Evolutionary conservation across 1,140 invertebrate species (phyloP), one percentile per base, ranked within the genome.

Genomic region (Cheumatopsyche charites): DNA sequence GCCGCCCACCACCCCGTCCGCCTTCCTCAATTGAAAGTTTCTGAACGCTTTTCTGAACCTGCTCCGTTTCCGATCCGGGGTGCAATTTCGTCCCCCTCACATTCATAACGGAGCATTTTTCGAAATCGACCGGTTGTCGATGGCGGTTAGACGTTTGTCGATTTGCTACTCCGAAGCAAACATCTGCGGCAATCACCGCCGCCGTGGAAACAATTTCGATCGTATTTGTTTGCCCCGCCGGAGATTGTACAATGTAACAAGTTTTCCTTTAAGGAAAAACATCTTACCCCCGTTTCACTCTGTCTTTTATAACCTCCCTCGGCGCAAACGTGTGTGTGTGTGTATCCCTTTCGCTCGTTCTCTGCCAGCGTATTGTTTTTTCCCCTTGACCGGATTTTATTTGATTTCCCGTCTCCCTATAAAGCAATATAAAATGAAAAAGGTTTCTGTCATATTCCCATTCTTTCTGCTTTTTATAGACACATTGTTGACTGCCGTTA

Each of bases 351-450:
- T 36, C 63, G 41, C 26, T 29, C 21, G 43, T 65, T 52, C 70
- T 58, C 21, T 58, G 17, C 21, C 68, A 49, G 52, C 69, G 69
- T 73, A 75, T 75, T 75, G 74, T 75, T 75, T 75, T 72, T 75
- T 75, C 72, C 74, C 69, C 74, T 75, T 75, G 74, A 75, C 74
- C 74, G 72, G 69, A 75, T 75, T 75, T 75, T 75, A 75, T 75
- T 75, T 73, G 74, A 75, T 75, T 75, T 75, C 58, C 72, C 74
- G 74, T 75, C 74, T 75, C 73, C 67, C 71, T 72, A 75, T 75
- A 75, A 75, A 75, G 71, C 74, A 68, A 75, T 75, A 75, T 75
- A 75, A 75, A 75, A 73, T 67, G 74, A 73, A 75, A 75, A 73
- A 73, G 71, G 71, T 71, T 73, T 70, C 71, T 71, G 74, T 75